Base-by-base conservation (phyloP, 2,888 invertebrate genomes). In the Merodon equestris region DNA sequence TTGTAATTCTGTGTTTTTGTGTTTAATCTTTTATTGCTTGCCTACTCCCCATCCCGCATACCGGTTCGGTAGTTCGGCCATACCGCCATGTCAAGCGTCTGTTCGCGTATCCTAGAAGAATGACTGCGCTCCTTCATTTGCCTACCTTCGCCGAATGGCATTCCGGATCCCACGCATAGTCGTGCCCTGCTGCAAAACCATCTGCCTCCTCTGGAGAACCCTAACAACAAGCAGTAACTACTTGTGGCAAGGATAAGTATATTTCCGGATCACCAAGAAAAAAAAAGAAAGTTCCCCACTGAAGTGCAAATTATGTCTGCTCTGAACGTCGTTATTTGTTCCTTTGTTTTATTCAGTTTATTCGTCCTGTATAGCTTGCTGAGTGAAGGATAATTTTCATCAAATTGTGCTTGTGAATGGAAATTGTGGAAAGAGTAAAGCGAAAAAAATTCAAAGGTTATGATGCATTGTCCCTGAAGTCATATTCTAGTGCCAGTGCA, bases 201-300 rank as follows among this genome's bases (percentile, higher is more conserved):
- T 64, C 64, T 71, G 48, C 67, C 57, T 27, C 27, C 27, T 34
- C 60, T 54, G 56, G 44, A 36, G 38, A 51, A 77, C 67, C 68
- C 45, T 74, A 51, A 67, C 61, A 61, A 51, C n/a, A n/a, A n/a
- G n/a, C n/a, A 7, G 57, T 27, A 9, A 40, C 10, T 40, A 64
- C 47, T 63, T 57, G 61, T 57, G 57, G 60, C 45, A 67, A 51
- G 42, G 17, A 63, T 56, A 57, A 63, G 19, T 67, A 7, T 27
- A 27, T 36, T 38, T 48, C 38, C 19, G 40, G 12, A 7, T 40
- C 5, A 10, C 1, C 3, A 40, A 40, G 1, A 40, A 40, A 36
- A 36, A 5, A 40, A 40, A 10, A 10, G 5, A 40, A 40, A 40
- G 40, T n/a, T 27, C 3, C 27, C 27, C 27, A 27, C 27, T 27